Evolutionary conservation across 1,140 invertebrate genomes (phyloP), one percentile per base, ranked within the genome.

Genomic region (Pseudoatta argentina): DNA sequence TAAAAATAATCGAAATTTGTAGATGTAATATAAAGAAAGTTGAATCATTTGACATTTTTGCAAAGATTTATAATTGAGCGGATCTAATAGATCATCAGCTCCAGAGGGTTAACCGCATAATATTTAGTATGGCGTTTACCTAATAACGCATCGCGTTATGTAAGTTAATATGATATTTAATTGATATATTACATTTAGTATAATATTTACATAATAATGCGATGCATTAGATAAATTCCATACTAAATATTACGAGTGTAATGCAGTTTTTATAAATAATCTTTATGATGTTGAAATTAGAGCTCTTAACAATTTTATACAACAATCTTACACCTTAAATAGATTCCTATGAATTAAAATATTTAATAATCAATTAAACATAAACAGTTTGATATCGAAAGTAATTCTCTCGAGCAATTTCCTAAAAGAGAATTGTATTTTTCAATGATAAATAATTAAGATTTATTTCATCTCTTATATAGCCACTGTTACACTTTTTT

Each of bases 371-470:
- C 7, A 2, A 61, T 66, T 12, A 55, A 55, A 27, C 16, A 63
- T 61, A 18, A 44, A 30, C 48, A 61, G 24, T 27, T 77, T 48
- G 14, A 18, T 44, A 64, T n/a, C 2, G 12, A 21, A 53, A 57
- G 55, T 57, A 21, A 34, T n/a, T 21, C 39, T 34, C 8, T 34
- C 7, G 7, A 34, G 27, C 2, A 4, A 67, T 0, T 67, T 5
- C n/a, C 24, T 53, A 18, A 16, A 79, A 34, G 27, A 53, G 4
- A 8, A 71, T 18, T 55, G 21, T 55, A 30, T 7, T n/a, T 30
- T 67, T 86, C 16, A 78, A 89, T 88, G 91, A 93, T 93, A 93
- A 93, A 93, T 93, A 93, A 93, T 92, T 85, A 86, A 88, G 86
- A 88, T 93, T 94, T 93, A 93, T 93, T 93, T 86, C 53, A 21